phyloP scores from a whole-genome alignment of 2,797 vertebrate species.

The Acridotheres tristis region DNA sequence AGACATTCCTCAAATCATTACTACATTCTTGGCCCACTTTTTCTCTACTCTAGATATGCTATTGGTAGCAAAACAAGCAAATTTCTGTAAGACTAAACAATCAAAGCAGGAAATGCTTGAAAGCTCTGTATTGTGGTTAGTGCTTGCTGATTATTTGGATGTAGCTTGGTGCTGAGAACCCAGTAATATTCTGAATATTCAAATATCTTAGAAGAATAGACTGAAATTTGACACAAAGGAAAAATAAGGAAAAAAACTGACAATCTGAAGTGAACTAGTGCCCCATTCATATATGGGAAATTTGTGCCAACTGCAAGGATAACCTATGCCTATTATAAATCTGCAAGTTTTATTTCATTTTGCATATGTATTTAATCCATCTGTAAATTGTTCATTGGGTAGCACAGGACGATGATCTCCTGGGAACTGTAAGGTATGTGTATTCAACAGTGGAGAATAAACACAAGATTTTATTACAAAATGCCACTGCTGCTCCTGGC shows the following conservation, averaged over 20 bases:
- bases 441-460: slow-evolving; percentile 80
- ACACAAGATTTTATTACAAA: slow-evolving; percentile 83
- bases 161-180: not conserved
- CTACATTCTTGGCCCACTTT: not conserved
- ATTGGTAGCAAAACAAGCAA: not conserved
- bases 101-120: not conserved
- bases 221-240: not conserved
- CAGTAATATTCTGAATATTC: not conserved
- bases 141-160: not conserved
- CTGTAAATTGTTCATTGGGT: slow-evolving; percentile 73
- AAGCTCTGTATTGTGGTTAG: not conserved
- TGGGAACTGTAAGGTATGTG: slow-evolving; percentile 77
- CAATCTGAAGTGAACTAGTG: not conserved
- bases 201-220: not conserved
- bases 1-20: not conserved
- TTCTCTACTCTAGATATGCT: not conserved
- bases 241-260: not conserved
- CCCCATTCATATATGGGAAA: slow-evolving; percentile 23
- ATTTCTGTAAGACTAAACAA: not conserved
- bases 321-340: slow-evolving; percentile 41
- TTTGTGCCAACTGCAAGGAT: slow-evolving; percentile 28
- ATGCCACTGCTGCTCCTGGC: slow-evolving; percentile 78
- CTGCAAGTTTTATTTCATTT: slow-evolving; percentile 73
- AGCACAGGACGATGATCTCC: slow-evolving; percentile 62
- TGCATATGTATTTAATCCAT: slow-evolving; percentile 74